Percentiles rank a stretch among this genome's conserved stretches.
These are phyloP conservation scores for Corythoichthys intestinalis DNA, from an alignment of 2,113 vertebrate species.

Conservation along the genomic window DNA sequence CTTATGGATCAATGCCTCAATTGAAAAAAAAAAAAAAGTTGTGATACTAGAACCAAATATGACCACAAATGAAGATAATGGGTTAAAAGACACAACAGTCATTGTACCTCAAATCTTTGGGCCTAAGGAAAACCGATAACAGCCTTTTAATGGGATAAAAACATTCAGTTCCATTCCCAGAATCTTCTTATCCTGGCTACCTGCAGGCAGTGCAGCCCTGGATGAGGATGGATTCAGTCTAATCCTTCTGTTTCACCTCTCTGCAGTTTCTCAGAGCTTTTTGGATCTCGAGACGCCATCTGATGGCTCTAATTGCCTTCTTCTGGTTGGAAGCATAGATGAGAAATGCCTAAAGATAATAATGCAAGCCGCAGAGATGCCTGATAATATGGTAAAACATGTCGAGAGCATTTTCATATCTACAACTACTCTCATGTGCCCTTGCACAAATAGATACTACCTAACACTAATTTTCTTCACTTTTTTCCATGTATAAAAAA, in stretches of 20 bases:
- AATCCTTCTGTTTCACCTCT: slow-evolving; percentile 35
- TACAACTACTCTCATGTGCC: neutral
- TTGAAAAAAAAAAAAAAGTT: neutral
- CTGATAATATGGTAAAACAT: neutral
- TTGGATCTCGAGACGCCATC: slow-evolving; percentile 28
- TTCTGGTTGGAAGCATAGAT: slow-evolving; percentile 30
- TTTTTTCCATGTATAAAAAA: slow-evolving; percentile 18
- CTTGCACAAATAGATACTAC: neutral
- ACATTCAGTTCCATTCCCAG: slow-evolving; percentile 6
- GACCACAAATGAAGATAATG: neutral
- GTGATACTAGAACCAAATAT: neutral
- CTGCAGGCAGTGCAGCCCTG: slow-evolving; percentile 25
- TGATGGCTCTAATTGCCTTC: slow-evolving; percentile 62
- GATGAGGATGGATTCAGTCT: slow-evolving; percentile 31
- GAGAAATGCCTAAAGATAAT: slow-evolving; percentile 38
- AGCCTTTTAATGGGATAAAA: slow-evolving; percentile 10
- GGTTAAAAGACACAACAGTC: neutral
- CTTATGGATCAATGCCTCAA: neutral
- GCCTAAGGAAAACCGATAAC: slow-evolving; percentile 3
- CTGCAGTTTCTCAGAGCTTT: slow-evolving; percentile 33
- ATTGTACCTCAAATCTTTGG: neutral
- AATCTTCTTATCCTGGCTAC: slow-evolving; percentile 2
- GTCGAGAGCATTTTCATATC: neutral
- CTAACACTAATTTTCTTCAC: neutral
- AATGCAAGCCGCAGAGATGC: slow-evolving; percentile 13